Percentiles rank a stretch among this genome's conserved stretches.
Conservation (phyloP, 2,113 vertebrate genomes). For the Passer domesticus region DNA sequence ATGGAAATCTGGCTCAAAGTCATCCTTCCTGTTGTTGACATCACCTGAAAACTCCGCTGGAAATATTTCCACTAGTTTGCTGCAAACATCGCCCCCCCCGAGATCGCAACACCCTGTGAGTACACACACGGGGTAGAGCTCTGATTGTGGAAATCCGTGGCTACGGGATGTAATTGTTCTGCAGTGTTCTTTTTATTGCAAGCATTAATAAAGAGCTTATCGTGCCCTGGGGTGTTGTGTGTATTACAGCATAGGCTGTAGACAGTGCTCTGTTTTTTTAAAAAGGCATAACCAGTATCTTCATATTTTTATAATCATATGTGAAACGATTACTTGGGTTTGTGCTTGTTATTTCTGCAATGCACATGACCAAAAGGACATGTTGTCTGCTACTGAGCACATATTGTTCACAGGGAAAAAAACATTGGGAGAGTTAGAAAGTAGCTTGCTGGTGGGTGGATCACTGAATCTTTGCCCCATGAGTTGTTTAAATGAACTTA, state of each 20-base stretch:
- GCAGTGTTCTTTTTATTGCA: background rate
- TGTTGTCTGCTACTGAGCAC: background rate
- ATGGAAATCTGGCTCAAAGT: conserved; percentile 38
- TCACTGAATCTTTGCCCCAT: background rate
- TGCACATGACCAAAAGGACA: background rate
- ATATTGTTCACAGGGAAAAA: background rate
- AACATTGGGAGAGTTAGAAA: background rate
- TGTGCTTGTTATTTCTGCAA: background rate
- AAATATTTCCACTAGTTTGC: background rate
- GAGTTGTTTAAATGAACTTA: background rate
- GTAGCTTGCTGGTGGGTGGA: background rate
- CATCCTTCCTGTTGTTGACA: conserved; percentile 56
- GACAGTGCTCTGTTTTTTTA: background rate
- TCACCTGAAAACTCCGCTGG: conserved; percentile 35
- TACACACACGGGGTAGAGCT: background rate
- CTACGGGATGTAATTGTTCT: background rate
- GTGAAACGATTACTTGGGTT: background rate
- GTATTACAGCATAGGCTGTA: background rate
- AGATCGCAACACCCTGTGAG: background rate
- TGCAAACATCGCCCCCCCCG: background rate
- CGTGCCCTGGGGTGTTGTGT: background rate
- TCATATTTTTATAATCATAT: background rate
- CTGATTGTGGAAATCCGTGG: background rate
- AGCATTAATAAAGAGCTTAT: background rate
- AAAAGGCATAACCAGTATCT: background rate